These are phyloP conservation scores for Bruchidius siliquastri DNA, from an alignment of 2,888 invertebrate genomes.

Conservation along the genomic window DNA sequence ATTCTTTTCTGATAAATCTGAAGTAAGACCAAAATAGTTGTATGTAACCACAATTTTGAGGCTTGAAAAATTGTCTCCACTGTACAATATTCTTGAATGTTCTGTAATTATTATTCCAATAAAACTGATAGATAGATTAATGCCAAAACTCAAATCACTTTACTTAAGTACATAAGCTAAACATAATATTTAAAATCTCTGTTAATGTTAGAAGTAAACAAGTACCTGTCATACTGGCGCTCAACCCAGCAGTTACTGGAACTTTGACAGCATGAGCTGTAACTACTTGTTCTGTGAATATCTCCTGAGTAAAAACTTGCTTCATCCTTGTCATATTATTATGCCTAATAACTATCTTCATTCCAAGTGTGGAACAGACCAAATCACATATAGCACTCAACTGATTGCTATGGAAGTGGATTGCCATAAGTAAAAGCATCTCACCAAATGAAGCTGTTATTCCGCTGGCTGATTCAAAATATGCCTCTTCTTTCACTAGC, in stretches of 20 bases:
- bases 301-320: slow-evolving; percentile 92
- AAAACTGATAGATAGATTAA: no score
- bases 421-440: slow-evolving; percentile 91
- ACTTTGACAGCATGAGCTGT: slow-evolving; percentile 95
- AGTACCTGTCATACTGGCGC: slow-evolving; percentile 67
- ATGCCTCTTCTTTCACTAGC: slow-evolving; percentile 86
- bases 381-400: slow-evolving; percentile 88
- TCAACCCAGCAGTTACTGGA: slow-evolving; percentile 85
- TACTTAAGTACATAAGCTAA: no score
- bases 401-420: slow-evolving; percentile 95
- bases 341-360: slow-evolving; percentile 86
- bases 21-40: no score
- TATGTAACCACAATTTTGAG: no score
- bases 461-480: slow-evolving; percentile 81
- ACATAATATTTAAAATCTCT: no score
- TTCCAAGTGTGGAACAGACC: slow-evolving; percentile 89
- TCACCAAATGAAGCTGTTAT: slow-evolving; percentile 89
- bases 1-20: no score
- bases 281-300: slow-evolving; percentile 95
- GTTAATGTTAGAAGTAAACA: not conserved
- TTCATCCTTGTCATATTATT: slow-evolving; percentile 86
- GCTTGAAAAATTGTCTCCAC: no score
- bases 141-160: no score
- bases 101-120: no score
- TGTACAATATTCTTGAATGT: no score